These are phyloP conservation scores for Hyles euphorbiae DNA, from an alignment of 1,140 invertebrate genomes.

Conservation along the genomic window DNA sequence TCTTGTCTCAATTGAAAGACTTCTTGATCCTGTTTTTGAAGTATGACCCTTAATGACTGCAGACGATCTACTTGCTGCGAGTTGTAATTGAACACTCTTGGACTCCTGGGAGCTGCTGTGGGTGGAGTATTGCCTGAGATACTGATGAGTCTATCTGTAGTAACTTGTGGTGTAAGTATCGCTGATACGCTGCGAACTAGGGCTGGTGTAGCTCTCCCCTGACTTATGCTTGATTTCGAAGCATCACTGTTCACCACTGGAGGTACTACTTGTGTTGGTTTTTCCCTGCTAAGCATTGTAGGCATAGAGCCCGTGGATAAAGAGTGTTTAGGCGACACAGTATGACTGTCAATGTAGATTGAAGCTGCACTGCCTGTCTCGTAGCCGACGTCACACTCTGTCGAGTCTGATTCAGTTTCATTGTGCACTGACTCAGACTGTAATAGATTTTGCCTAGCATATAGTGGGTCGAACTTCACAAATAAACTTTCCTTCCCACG, in stretches of 20 bases:
- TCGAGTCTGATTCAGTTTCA: conserved; percentile 31
- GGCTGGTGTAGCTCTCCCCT: conserved; percentile 34
- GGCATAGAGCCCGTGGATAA: conserved; percentile 40
- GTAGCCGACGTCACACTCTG: conserved; percentile 56
- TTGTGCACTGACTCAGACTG: conserved; percentile 25
- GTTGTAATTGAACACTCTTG: conserved; percentile 32
- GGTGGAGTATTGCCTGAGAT: conserved; percentile 54
- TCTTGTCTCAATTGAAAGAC: conserved; percentile 52
- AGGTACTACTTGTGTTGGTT: conserved; percentile 58
- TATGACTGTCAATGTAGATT: conserved; percentile 38
- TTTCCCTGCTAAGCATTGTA: conserved; percentile 37
- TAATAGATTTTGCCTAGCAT: conserved; percentile 51
- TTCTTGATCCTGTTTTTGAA: conserved; percentile 64
- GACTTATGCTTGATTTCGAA: conserved; percentile 24
- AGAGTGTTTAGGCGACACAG: conserved; percentile 39
- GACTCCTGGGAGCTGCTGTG: conserved; percentile 48
- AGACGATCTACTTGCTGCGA: conserved; percentile 48
- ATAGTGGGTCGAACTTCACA: conserved; percentile 78
- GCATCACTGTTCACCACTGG: conserved; percentile 48
- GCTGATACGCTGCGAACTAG: conserved; percentile 60
- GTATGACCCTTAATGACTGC: conserved; percentile 47
- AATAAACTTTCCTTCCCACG: conserved; percentile 76
- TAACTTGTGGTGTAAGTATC: conserved; percentile 56
- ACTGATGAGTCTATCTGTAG: conserved; percentile 56
- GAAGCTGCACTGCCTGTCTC: conserved; percentile 61